Evolutionary conservation across 2,888 invertebrate species (phyloP).

Genomic region (Archaeoteleia sp.): DNA sequence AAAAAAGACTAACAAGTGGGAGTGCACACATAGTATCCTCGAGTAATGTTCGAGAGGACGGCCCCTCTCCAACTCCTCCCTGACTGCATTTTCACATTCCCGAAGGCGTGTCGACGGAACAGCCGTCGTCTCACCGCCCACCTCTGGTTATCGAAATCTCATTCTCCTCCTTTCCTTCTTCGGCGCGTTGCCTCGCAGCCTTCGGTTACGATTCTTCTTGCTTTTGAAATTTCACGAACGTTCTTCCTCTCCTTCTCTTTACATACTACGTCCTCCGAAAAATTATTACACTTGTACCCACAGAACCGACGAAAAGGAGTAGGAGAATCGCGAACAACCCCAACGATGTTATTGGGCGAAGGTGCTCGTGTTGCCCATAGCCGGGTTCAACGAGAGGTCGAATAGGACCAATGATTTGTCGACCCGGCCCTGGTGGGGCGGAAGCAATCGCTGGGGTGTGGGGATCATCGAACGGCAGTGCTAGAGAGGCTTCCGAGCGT

Average conservation of each 20-base stretch:
- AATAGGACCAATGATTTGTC: constrained; percentile 19
- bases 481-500: constrained; percentile 65
- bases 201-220: background rate
- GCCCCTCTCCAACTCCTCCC: constrained; percentile 5
- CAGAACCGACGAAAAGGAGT: background rate
- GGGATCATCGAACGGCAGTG: constrained; percentile 62
- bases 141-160: background rate
- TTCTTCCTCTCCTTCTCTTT: background rate
- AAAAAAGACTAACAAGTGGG: constrained; percentile 29
- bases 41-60: background rate
- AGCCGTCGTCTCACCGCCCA: constrained; percentile 2
- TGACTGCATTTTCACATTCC: background rate
- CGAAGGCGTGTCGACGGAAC: constrained; percentile 8
- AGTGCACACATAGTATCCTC: constrained; percentile 11
- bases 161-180: constrained; percentile 9
- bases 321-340: background rate
- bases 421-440: constrained; percentile 24
- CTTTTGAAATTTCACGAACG: no score
- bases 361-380: constrained; percentile 16
- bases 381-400: constrained; percentile 11
- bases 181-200: background rate
- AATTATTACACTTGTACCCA: background rate
- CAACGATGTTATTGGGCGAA: constrained; percentile 28
- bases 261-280: background rate
- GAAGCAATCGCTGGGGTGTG: constrained; percentile 60